Base-by-base conservation (phyloP, 2,797 vertebrate genomes). In the Microctenopoma stevenorrisi region DNA sequence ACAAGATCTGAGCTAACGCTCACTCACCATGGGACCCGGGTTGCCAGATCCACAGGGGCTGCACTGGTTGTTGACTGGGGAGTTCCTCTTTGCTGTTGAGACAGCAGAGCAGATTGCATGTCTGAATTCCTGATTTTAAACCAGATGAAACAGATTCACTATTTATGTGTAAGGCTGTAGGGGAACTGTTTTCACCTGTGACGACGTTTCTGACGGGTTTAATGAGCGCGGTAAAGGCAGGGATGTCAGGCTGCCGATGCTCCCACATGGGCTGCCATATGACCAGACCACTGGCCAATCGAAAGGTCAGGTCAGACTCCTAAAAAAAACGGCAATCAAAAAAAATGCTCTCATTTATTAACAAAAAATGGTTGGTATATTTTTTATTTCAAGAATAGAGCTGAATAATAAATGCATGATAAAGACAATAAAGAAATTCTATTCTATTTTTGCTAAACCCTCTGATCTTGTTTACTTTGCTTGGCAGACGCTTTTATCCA, bases 191-290 rank as follows among this genome's bases (percentile, higher is more conserved):
- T 52, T 14, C 68, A 99, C 98, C 98, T 94, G 96, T 98, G 64
- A 99, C 84, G 1, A 99, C 96, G 89, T 96, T 99, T 57, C 98
- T 91, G 89, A 96, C 93, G 0, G 97, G 96, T 71, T 98, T 99
- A 58, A 99, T 97, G 62, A 98, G 94, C 0, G 97, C 91, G 0
- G 95, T 96, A 75, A 99, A 99, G 73, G 96, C 96, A 0, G 97
- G 93, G 48, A 99, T 97, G 79, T 98, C 97, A 0, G 98, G 98
- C 75, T 98, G 96, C 26, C 96, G 95, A 79, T 99, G 97, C 56
- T 99, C 98, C 98, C 98, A 99, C 97, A 99, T 99, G 0, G 98
- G 97, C 87, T 99, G 97, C 98, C 98, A 99, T 68, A 99, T 98
- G 0, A 96, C 95, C 69, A 98, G 93, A 5, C 98, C 98, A n/a